phyloP scores from a whole-genome alignment of 2,888 invertebrate species.

The Scaptomyza flava region DNA sequence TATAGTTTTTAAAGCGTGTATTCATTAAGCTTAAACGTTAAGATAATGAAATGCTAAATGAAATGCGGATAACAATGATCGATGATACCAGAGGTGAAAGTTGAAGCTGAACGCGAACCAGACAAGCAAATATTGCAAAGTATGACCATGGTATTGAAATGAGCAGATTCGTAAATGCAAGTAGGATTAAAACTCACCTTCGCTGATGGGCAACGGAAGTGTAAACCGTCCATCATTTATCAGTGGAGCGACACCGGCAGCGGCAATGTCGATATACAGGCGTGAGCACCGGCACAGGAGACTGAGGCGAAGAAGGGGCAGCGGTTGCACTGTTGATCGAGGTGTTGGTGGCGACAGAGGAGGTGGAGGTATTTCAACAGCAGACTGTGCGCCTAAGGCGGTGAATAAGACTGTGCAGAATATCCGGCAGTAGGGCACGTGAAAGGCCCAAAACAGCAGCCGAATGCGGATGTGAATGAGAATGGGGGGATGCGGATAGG shows the following conservation, averaged over 20 bases:
- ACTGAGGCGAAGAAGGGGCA: conserved; percentile 45
- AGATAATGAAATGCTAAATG: too few species aligned
- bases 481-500: conserved; percentile 47
- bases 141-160: conserved; percentile 17
- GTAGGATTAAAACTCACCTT: conserved; percentile 81
- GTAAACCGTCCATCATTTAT: conserved; percentile 84
- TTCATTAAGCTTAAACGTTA: too few species aligned
- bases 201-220: conserved; percentile 84
- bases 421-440: conserved; percentile 85
- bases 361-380: conserved; percentile 68
- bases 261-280: conserved; percentile 84
- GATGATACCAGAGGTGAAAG: conserved; percentile 66
- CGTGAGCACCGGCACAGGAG: conserved; percentile 80
- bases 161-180: neutral
- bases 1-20: too few species aligned
- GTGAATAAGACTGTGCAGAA: conserved; percentile 87
- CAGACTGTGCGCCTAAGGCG: conserved; percentile 87
- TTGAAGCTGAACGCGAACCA: conserved; percentile 23
- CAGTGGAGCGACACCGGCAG: conserved; percentile 79
- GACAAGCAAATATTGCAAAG: conserved; percentile 26
- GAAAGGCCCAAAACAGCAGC: conserved; percentile 67
- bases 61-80: conserved; percentile 38
- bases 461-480: conserved; percentile 64
- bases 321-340: conserved; percentile 55
- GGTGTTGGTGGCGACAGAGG: conserved; percentile 63